Evolutionary conservation across 2,113 vertebrate species (phyloP), one percentile per base, ranked within the genome.

Genomic region (Tragelaphus scriptus): DNA sequence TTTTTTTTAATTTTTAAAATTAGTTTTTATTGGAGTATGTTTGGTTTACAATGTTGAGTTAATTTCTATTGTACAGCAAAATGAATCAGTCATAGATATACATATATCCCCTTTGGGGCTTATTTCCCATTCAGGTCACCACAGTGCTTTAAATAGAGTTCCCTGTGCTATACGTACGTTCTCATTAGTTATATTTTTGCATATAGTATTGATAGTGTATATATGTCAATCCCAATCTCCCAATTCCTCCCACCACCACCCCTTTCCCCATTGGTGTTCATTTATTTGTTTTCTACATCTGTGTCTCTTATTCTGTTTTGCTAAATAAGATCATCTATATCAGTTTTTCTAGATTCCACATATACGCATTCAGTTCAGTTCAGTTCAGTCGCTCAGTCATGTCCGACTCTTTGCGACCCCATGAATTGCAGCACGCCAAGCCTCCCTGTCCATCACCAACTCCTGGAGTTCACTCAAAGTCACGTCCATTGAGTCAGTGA

Each of bases 101-200:
- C 32, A 65, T n/a, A 65, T n/a, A 19, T n/a, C 4, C 63, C 63
- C 63, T 68, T 68, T 68, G 63, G 63, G 63, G 32, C 32, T 68
- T 68, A n/a, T 19, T n/a, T 68, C 32, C 63, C 8, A 19, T n/a
- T 68, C 32, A 68, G 16, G 32, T 68, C 32, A 68, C 32, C 7
- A 68, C 1, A 68, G 32, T 68, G 16, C 63, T 2, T 68, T 68
- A 63, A 30, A 63, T 30, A 68, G 63, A n/a, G 32, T n/a, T 68
- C 32, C 63, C 16, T 65, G 32, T 19, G 63, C 0, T 1, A 17
- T n/a, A 9, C 0, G 63, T n/a, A 68, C 8, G 0, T 68, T 68
- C 32, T 68, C 32, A 68, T 3, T n/a, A 19, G 63, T n/a, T n/a
- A 19, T 19, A 2, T n/a, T 19, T n/a, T n/a, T 19, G 15, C 32